Base-by-base conservation (phyloP, 2,797 vertebrate species). In the Typhlichthys eigenmanni region DNA sequence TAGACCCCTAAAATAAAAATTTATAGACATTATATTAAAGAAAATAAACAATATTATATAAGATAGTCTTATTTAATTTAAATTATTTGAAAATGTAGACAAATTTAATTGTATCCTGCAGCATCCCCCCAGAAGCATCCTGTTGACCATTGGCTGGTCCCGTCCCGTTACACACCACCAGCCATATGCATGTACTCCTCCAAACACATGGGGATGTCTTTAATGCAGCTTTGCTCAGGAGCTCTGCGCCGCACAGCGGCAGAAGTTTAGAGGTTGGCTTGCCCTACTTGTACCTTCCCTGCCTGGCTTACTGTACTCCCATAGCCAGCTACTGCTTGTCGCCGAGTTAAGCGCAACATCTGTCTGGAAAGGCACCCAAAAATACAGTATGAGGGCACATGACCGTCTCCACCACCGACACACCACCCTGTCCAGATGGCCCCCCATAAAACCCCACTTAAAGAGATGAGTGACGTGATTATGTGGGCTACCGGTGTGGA, bases 381-480 rank as follows among this genome's bases (percentile, higher is more conserved):
- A 71, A 76, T 72, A 76, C 75, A 81, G 38, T 43, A 43, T 9
- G 38, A 2, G 38, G 84, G 71, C 81, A 78, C 60, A 67, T 56
- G 78, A 54, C 38, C 38, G 8, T 43, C 85, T 87, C 82, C 83
- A 87, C 84, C 63, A 60, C 75, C 79, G 87, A 85, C 77, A 76
- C 79, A 87, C 86, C 89, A 92, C 90, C 90, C 91, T 88, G 84
- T 87, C 90, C 91, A 92, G 90, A 91, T 92, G 89, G 89, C 87
- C 88, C 78, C 75, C 87, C 84, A 90, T 93, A 90, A 93, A 91
- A 91, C 90, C 78, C 85, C 88, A 88, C 88, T 92, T 92, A 92
- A 88, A 90, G 91, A 91, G 90, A 92, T 90, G 89, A 92, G 89
- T 81, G 81, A 88, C 85, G 87, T 89, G 87, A 92, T 92, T 91